Conservation (phyloP, 2,888 invertebrate species). For the Gasteruption jaculator region DNA sequence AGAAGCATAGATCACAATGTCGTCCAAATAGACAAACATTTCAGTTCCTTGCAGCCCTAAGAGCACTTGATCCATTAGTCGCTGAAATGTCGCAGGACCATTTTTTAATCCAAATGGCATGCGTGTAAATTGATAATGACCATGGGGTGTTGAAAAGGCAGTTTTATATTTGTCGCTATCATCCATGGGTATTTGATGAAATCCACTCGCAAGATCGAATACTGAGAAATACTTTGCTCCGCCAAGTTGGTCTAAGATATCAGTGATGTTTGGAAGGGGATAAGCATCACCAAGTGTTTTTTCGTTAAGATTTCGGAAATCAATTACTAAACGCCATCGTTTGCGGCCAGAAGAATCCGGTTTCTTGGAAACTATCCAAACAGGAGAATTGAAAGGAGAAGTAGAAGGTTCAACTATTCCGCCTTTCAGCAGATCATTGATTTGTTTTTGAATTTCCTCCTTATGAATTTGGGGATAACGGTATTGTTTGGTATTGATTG, state of each 20-base stretch:
- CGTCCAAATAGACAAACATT: conserved; percentile 11
- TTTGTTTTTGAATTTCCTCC: not conserved
- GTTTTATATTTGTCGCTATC: not conserved
- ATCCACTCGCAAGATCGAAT: not conserved
- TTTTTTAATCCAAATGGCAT: conserved; percentile 34
- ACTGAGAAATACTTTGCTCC: conserved; percentile 15
- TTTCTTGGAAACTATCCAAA: conserved; percentile 26
- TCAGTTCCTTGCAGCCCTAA: too few species aligned
- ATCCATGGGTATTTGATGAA: not conserved
- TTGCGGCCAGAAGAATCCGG: too few species aligned
- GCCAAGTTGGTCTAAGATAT: conserved; percentile 31
- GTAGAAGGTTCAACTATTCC: not conserved
- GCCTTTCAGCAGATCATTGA: not conserved
- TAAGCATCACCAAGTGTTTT: conserved; percentile 21
- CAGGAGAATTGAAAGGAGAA: conserved; percentile 15
- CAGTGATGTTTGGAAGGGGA: conserved; percentile 27
- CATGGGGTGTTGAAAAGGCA: not conserved
- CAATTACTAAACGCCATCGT: too few species aligned
- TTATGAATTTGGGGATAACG: not conserved
- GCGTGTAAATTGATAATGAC: too few species aligned
- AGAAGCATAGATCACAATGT: too few species aligned
- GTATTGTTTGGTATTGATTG: conserved; percentile 8
- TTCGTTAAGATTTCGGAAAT: conserved; percentile 20
- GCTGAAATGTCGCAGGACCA: conserved; percentile 10
- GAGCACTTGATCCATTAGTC: too few species aligned